These are phyloP conservation scores for Yoshiicerus persimilis DNA, from an alignment of 1,140 invertebrate genomes.

Conservation along the genomic window DNA sequence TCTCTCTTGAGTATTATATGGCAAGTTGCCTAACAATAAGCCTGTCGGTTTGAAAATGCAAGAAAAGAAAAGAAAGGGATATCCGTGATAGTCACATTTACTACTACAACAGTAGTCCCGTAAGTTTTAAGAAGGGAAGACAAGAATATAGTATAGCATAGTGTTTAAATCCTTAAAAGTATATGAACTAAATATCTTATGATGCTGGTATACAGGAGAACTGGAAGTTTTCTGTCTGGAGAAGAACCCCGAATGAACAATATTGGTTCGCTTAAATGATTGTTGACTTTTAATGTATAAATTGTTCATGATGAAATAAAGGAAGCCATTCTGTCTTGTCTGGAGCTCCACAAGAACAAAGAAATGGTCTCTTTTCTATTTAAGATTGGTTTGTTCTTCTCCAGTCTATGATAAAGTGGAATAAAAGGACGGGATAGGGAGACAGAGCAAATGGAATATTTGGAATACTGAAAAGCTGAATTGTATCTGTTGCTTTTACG, in stretches of 20 bases:
- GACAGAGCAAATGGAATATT: too few relatives aligned
- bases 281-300: conserved; percentile 5
- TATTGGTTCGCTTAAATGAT: conserved; percentile 4
- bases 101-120: too few relatives aligned
- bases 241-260: background rate
- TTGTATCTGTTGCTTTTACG: background rate
- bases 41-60: background rate
- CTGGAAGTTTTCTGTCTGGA: background rate
- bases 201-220: background rate
- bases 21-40: background rate
- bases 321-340: background rate
- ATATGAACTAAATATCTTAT: background rate
- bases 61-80: background rate
- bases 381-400: background rate
- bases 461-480: background rate
- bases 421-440: background rate
- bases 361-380: background rate
- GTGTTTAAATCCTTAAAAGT: background rate
- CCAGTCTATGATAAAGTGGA: background rate
- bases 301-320: background rate
- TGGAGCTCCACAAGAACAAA: background rate
- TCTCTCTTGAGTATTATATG: background rate
- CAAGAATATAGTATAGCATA: background rate
- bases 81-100: background rate
- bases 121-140: background rate